These are phyloP conservation scores for Microctonus aethiopoides DNA, from an alignment of 2,888 invertebrate genomes.

Conservation along the genomic window DNA sequence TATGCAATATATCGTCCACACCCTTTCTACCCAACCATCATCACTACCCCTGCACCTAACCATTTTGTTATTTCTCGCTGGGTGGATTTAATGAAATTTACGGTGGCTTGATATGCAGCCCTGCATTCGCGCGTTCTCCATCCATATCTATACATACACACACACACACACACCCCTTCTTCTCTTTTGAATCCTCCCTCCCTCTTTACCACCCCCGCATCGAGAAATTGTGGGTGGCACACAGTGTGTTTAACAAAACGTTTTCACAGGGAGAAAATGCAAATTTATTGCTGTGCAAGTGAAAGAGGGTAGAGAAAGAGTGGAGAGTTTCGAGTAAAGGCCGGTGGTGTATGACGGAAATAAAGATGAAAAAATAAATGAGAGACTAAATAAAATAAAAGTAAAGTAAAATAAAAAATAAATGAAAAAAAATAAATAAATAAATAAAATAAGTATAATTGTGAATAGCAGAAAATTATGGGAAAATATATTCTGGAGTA, in stretches of 20 bases:
- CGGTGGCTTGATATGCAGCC: conserved; percentile 37
- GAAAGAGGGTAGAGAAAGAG: conserved; percentile 40
- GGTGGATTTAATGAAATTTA: conserved; percentile 25
- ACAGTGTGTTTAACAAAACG: conserved; percentile 56
- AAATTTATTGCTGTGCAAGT: conserved; percentile 53
- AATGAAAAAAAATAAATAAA: conserved; percentile 6
- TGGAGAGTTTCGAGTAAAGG: conserved; percentile 33
- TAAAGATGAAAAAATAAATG: too few species aligned
- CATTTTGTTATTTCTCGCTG: background rate
- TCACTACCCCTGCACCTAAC: background rate
- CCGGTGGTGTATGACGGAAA: background rate
- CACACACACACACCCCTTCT: background rate
- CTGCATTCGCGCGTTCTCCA: conserved; percentile 9
- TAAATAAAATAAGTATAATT: too few species aligned
- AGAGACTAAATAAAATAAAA: background rate
- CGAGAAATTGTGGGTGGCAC: conserved; percentile 37
- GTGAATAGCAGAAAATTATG: background rate
- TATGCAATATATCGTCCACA: background rate
- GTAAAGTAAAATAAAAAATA: conserved; percentile 7
- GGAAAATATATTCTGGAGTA: background rate
- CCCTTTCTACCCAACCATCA: background rate
- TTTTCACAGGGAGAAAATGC: conserved; percentile 53
- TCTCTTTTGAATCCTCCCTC: background rate
- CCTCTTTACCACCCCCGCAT: conserved; percentile 23
- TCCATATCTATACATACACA: background rate